Evolutionary conservation across 2,113 vertebrate species (phyloP).

Genomic region (Argyrosomus japonicus): DNA sequence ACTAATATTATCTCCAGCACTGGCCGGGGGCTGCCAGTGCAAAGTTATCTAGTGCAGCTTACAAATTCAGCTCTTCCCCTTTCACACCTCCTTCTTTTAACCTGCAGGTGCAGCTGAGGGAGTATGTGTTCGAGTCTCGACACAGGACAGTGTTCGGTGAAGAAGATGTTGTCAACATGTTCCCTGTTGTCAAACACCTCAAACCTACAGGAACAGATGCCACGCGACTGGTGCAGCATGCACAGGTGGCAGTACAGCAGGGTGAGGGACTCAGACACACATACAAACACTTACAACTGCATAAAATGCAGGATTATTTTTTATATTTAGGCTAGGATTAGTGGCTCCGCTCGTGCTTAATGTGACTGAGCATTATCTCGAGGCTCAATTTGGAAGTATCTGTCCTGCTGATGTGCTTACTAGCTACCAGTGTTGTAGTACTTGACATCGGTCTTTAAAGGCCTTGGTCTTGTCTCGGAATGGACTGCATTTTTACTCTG

Average conservation of each 20-base stretch:
- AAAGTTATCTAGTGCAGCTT: neutral
- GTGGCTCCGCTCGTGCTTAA: neutral
- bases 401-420: neutral
- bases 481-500: no score
- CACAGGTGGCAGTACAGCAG: slow-evolving; percentile 92
- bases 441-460: no score
- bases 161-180: slow-evolving; percentile 96
- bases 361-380: neutral
- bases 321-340: neutral
- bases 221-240: slow-evolving; percentile 90
- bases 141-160: slow-evolving; percentile 90
- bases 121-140: slow-evolving; percentile 91
- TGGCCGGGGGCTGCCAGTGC: no score
- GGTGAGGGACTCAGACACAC: slow-evolving; percentile 78
- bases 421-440: neutral
- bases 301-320: neutral
- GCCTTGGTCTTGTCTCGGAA: no score
- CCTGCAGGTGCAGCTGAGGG: slow-evolving; percentile 90
- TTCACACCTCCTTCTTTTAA: neutral
- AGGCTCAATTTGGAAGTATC: neutral
- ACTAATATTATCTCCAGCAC: neutral
- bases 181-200: slow-evolving; percentile 94
- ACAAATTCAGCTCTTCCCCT: neutral
- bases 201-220: slow-evolving; percentile 90
- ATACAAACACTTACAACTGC: neutral